These are phyloP conservation scores for Telmatochromis sp. DNA, from an alignment of 2,113 vertebrate genomes.

Conservation along the genomic window DNA sequence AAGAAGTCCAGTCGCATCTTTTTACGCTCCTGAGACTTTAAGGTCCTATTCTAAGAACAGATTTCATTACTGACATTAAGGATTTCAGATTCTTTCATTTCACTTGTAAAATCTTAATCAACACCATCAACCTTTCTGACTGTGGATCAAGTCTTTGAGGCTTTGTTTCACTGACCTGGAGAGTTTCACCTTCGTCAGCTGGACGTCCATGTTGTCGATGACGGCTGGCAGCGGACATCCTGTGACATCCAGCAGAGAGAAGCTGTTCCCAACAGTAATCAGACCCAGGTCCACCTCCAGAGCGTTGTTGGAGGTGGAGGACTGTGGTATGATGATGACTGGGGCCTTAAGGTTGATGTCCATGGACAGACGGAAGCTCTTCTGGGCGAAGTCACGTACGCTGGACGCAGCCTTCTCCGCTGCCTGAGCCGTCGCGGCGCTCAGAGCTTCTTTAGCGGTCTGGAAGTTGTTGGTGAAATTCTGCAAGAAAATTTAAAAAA, in stretches of 20 bases:
- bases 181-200: constrained; percentile 85
- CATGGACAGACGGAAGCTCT: constrained; percentile 84
- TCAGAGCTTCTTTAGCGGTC: constrained; percentile 81
- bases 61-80: neutral
- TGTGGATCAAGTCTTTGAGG: neutral
- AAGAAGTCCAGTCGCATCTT: accelerated
- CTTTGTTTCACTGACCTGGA: constrained; percentile 75
- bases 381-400: constrained; percentile 83
- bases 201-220: constrained; percentile 81
- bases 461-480: constrained; percentile 90
- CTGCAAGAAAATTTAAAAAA: constrained; percentile 40
- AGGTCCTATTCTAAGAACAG: neutral
- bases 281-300: constrained; percentile 87
- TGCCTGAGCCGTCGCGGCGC: constrained; percentile 83
- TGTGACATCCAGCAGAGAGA: constrained; percentile 71
- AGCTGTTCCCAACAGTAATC: constrained; percentile 82
- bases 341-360: constrained; percentile 87
- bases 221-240: constrained; percentile 79
- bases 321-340: constrained; percentile 87
- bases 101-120: neutral
- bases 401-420: constrained; percentile 89
- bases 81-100: neutral
- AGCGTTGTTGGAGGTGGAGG: constrained; percentile 78
- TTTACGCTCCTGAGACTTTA: neutral
- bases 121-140: neutral